A percentile compares a stretch with the other conserved stretches of the same genome.
phyloP scores from a whole-genome alignment of 37 sponge, comb jelly and placozoan genomes.

The Theonella swinhoei region DNA sequence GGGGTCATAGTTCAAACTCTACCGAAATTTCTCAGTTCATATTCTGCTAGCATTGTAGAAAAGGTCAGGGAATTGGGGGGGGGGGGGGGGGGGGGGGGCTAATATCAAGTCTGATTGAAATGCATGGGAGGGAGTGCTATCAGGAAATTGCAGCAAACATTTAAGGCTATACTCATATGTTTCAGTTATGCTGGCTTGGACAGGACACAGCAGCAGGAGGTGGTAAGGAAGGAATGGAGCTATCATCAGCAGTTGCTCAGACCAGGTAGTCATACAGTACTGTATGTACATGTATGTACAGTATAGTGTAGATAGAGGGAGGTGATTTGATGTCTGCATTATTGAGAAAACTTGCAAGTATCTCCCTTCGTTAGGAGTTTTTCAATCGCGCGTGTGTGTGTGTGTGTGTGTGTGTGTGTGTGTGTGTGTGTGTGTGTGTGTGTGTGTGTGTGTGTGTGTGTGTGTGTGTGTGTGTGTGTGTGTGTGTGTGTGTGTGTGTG shows the following conservation, averaged over 20 bases:
- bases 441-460: conserved; percentile 41
- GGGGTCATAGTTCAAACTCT: conserved; percentile 32
- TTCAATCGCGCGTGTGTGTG: background rate
- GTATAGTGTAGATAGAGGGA: too few species aligned
- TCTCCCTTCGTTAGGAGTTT: too few species aligned
- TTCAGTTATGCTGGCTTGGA: background rate
- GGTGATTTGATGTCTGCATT: too few species aligned
- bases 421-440: conserved; percentile 35
- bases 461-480: conserved; percentile 45
- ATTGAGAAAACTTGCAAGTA: too few species aligned
- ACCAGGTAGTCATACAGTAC: too few species aligned
- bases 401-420: conserved; percentile 27
- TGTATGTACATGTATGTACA: too few species aligned
- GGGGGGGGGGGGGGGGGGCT: too few species aligned
- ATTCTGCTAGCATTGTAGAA: conserved; percentile 17
- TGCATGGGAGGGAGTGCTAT: too few species aligned
- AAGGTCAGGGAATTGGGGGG: conserved; percentile 52
- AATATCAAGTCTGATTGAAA: too few species aligned
- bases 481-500: conserved; percentile 48
- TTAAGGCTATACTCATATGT: background rate
- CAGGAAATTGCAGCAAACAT: background rate
- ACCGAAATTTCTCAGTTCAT: conserved; percentile 78
- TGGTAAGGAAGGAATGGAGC: background rate
- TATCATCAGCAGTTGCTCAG: background rate
- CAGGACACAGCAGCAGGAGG: background rate